phyloP scores from a whole-genome alignment of 2,888 invertebrate genomes.

The Sturmia bella region DNA sequence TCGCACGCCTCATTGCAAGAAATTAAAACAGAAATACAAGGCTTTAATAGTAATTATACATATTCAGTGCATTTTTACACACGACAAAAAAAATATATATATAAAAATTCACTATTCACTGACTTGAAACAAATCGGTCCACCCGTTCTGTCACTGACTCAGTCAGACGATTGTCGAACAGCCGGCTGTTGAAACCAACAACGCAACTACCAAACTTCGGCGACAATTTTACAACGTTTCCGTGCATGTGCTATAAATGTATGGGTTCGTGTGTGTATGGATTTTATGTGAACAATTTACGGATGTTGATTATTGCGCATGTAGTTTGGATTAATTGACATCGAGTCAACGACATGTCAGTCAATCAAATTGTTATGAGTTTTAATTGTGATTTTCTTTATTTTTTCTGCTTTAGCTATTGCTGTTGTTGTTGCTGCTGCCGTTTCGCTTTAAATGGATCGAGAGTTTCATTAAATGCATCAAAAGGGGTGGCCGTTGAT shows the following conservation, averaged over 20 bases:
- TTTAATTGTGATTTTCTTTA: conserved; percentile 60
- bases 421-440: conserved; percentile 5
- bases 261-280: conserved; percentile 34
- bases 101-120: conserved; percentile 30
- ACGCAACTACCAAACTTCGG: conserved; percentile 28
- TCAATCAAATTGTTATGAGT: conserved; percentile 77
- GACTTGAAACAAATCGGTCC: conserved; percentile 61
- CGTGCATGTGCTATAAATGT: conserved; percentile 2
- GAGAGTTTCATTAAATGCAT: conserved; percentile 55
- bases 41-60: conserved; percentile 45
- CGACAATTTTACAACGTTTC: conserved; percentile 46
- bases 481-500: conserved; percentile 61
- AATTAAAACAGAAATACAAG: conserved; percentile 34
- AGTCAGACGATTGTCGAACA: conserved; percentile 48
- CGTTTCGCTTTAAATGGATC: conserved; percentile 47
- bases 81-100: background rate
- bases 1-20: background rate
- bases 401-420: conserved; percentile 5
- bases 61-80: background rate
- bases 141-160: conserved; percentile 59
- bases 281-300: conserved; percentile 52
- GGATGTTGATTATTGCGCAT: conserved; percentile 72
- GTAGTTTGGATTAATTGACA: conserved; percentile 79
- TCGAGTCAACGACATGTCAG: conserved; percentile 82
- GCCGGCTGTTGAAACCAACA: conserved; percentile 49